These are phyloP conservation scores for Eolophus roseicapilla DNA, from an alignment of 2,113 vertebrate genomes.

Conservation along the genomic window DNA sequence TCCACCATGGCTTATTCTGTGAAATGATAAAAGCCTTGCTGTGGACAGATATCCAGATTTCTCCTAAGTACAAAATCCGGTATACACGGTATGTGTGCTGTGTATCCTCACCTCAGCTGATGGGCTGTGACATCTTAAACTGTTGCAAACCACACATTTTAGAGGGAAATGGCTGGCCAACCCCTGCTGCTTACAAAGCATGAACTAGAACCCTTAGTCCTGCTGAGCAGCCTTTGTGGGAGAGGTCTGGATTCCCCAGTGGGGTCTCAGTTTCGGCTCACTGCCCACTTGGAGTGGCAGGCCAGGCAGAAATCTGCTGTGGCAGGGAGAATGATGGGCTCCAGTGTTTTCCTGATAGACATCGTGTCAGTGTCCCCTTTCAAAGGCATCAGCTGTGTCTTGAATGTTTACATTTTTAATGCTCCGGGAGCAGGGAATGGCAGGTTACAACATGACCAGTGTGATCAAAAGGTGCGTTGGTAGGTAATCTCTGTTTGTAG, in stretches of 20 bases:
- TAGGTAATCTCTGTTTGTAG: background rate
- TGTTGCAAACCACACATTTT: constrained; percentile 70
- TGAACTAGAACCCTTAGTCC: constrained; percentile 71
- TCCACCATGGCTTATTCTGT: background rate
- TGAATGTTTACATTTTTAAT: constrained; percentile 55
- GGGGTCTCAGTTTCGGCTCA: constrained; percentile 71
- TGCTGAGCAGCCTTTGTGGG: background rate
- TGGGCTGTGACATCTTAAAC: constrained; percentile 72
- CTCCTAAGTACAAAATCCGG: background rate
- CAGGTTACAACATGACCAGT: constrained; percentile 38
- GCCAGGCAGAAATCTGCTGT: constrained; percentile 52
- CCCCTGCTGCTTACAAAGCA: constrained; percentile 6
- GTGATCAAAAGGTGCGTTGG: background rate
- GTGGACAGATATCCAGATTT: background rate
- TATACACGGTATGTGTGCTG: background rate
- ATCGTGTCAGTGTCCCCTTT: constrained; percentile 39
- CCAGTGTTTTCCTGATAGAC: constrained; percentile 3
- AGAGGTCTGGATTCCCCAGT: constrained; percentile 71
- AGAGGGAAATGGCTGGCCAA: constrained; percentile 48
- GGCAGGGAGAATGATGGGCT: background rate
- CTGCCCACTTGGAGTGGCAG: constrained; percentile 36
- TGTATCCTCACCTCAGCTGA: constrained; percentile 11
- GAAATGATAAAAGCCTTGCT: background rate
- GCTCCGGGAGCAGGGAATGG: constrained; percentile 9
- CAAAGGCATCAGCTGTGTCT: background rate